phyloP scores from a whole-genome alignment of 2,888 invertebrate species.

The Leptopilina syphax region DNA sequence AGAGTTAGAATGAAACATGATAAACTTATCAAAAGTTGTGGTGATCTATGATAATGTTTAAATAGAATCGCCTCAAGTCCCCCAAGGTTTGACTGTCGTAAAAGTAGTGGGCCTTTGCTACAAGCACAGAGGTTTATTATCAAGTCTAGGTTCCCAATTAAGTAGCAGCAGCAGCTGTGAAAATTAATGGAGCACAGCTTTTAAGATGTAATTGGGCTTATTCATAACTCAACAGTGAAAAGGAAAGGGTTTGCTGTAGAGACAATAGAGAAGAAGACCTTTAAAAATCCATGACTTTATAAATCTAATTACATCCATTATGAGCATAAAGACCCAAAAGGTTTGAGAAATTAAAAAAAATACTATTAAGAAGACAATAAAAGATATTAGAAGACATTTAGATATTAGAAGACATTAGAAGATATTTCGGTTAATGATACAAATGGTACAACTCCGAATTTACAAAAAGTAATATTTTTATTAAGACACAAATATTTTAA shows the following conservation, averaged over 20 bases:
- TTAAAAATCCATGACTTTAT: conserved; percentile 42
- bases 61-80: conserved; percentile 58
- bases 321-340: conserved; percentile 7
- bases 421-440: too few relatives aligned
- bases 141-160: conserved; percentile 81
- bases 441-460: too few relatives aligned
- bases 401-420: too few relatives aligned
- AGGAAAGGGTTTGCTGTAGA: conserved; percentile 52
- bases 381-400: conserved; percentile 41
- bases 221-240: conserved; percentile 78
- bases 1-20: conserved; percentile 61
- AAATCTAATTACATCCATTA: conserved; percentile 31
- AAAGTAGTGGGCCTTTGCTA: conserved; percentile 70
- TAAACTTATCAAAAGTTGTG: conserved; percentile 53
- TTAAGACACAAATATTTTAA: too few relatives aligned
- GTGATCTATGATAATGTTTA: conserved; percentile 66
- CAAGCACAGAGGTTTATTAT: conserved; percentile 78
- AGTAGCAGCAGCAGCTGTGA: conserved; percentile 80
- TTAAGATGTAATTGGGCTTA: conserved; percentile 83
- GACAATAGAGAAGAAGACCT: conserved; percentile 50
- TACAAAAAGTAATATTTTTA: too few relatives aligned
- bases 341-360: conserved; percentile 19
- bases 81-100: conserved; percentile 65
- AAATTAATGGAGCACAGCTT: conserved; percentile 82
- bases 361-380: neutral